Conservation (phyloP, 2,113 vertebrate genomes). For the Seriola quinqueradiata region DNA sequence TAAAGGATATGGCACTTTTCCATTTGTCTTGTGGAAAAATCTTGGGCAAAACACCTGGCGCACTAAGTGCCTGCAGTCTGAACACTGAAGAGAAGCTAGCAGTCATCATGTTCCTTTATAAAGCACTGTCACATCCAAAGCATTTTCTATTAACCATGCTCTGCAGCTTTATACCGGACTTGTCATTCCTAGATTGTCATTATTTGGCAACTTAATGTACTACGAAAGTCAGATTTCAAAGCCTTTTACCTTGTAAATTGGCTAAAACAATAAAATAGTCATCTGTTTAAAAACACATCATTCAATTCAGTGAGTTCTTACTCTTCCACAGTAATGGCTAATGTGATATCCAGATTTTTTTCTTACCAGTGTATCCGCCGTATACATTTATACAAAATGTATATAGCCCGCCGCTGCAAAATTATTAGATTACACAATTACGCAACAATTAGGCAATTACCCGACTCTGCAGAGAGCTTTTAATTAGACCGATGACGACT, state of each 20-base stretch:
- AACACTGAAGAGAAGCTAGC: slow-evolving; percentile 69
- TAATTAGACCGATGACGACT: no score
- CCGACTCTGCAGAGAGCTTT: no score
- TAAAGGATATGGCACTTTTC: slow-evolving; percentile 82
- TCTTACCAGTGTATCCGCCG: not conserved
- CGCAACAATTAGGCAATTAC: no score
- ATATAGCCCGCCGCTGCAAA: no score
- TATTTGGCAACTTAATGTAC: slow-evolving; percentile 61
- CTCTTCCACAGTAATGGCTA: not conserved
- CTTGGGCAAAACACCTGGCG: slow-evolving; percentile 83
- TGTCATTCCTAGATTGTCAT: slow-evolving; percentile 53
- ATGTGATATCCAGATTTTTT: not conserved
- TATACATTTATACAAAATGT: not conserved
- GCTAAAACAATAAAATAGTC: slow-evolving; percentile 48
- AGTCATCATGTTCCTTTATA: slow-evolving; percentile 60
- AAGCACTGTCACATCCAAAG: slow-evolving; percentile 55
- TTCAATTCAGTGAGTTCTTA: slow-evolving; percentile 30
- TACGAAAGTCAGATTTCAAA: slow-evolving; percentile 55
- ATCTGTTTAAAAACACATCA: slow-evolving; percentile 55
- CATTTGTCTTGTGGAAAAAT: slow-evolving; percentile 84
- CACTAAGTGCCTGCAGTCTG: slow-evolving; percentile 72
- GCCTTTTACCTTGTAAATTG: slow-evolving; percentile 39
- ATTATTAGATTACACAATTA: no score
- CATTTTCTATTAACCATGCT: slow-evolving; percentile 62
- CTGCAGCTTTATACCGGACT: slow-evolving; percentile 43